Conservation (phyloP, 2,113 vertebrate genomes). For the Neotragus moschatus region DNA sequence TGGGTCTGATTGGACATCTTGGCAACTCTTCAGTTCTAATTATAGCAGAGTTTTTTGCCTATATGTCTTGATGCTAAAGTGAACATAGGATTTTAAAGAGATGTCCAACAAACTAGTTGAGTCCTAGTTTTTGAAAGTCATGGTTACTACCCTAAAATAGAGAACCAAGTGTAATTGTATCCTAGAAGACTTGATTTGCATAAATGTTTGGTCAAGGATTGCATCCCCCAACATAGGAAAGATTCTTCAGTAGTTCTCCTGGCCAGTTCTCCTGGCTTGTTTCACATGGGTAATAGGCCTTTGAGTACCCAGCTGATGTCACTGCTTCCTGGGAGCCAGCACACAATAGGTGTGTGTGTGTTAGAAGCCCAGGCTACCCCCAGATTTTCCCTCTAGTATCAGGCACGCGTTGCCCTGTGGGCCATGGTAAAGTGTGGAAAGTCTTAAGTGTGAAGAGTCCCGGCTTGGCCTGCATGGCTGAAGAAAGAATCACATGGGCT, state of each 20-base stretch:
- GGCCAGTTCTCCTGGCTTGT: background rate
- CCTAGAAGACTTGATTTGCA: background rate
- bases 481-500: background rate
- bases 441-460: background rate
- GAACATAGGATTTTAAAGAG: conserved; percentile 3
- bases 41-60: conserved; percentile 14
- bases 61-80: background rate
- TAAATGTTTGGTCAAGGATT: background rate
- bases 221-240: background rate
- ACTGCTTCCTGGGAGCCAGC: background rate
- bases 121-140: background rate
- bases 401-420: background rate
- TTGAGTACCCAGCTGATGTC: background rate
- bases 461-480: background rate
- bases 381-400: background rate
- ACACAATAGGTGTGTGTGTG: background rate
- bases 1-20: conserved; percentile 33
- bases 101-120: background rate
- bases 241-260: background rate
- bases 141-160: background rate
- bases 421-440: background rate
- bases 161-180: background rate
- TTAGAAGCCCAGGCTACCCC: background rate
- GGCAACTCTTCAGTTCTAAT: conserved; percentile 41
- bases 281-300: background rate